Evolutionary conservation across 2,797 vertebrate species (phyloP).

Genomic region (Molossus alvarezi): DNA sequence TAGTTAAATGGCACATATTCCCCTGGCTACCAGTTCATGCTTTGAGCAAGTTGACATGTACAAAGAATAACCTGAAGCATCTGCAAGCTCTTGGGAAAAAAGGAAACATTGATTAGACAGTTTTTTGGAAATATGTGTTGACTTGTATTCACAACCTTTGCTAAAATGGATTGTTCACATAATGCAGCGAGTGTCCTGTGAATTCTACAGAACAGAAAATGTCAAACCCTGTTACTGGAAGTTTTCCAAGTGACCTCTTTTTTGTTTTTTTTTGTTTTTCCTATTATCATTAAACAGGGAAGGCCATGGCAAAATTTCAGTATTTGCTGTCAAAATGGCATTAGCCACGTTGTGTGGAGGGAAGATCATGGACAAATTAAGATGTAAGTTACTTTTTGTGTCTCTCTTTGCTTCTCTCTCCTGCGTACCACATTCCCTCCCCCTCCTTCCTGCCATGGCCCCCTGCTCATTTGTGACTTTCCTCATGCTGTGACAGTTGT

Average conservation of each 20-base stretch:
- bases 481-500: neutral
- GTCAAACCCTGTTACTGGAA: slow-evolving; percentile 6
- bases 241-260: slow-evolving; percentile 69
- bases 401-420: neutral
- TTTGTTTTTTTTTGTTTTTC: slow-evolving; percentile 44
- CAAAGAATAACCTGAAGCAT: slow-evolving; percentile 26
- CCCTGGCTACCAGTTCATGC: neutral
- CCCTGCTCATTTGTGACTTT: neutral
- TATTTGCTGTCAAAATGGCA: slow-evolving; percentile 97
- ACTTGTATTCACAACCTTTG: slow-evolving; percentile 74
- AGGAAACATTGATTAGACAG: neutral
- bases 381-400: slow-evolving; percentile 94
- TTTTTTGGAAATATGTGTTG: slow-evolving; percentile 13
- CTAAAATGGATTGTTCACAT: slow-evolving; percentile 42
- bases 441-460: rapidly evolving
- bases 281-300: slow-evolving; percentile 93
- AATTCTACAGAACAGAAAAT: slow-evolving; percentile 68
- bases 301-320: slow-evolving; percentile 96
- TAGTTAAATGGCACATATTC: neutral
- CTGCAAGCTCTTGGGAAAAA: slow-evolving; percentile 56
- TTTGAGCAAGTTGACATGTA: slow-evolving; percentile 52
- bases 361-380: slow-evolving; percentile 99
- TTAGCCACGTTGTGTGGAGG: slow-evolving; percentile 97
- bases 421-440: neutral
- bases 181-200: neutral